Evolutionary conservation across 2,113 vertebrate genomes (phyloP).

Genomic region (Erythrocercus mccallii): DNA sequence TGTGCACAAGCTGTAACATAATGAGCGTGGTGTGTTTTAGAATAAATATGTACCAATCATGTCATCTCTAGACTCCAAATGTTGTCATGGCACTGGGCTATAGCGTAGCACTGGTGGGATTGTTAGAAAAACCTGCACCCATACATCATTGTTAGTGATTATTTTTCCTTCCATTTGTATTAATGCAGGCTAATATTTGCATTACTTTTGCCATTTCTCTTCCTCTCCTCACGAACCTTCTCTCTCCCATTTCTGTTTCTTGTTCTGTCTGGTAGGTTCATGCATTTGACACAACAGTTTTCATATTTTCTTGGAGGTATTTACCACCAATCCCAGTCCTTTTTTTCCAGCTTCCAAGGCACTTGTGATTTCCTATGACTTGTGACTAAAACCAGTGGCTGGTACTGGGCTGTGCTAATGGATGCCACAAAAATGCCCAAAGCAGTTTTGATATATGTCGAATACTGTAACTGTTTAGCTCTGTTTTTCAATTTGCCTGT

Average conservation of each 20-base stretch:
- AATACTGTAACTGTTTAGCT: neutral
- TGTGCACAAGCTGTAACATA: neutral
- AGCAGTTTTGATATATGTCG: neutral
- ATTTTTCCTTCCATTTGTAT: neutral
- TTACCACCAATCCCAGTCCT: neutral
- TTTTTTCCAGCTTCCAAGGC: neutral
- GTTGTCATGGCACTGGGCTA: neutral
- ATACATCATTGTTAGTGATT: neutral
- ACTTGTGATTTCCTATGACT: neutral
- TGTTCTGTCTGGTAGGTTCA: neutral
- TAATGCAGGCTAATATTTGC: neutral
- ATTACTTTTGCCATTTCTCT: neutral
- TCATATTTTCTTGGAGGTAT: neutral
- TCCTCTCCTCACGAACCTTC: neutral
- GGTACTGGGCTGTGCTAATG: accelerated
- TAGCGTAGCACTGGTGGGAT: neutral
- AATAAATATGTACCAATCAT: slow-evolving; percentile 27
- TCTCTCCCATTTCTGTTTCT: neutral
- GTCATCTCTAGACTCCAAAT: neutral
- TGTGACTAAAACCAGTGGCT: neutral
- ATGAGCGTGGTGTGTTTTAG: neutral
- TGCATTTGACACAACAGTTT: neutral
- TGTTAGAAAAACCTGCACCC: neutral
- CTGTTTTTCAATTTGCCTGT: neutral
- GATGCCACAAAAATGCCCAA: neutral